These are phyloP conservation scores for Charaxes varanes DNA, from an alignment of 1,140 invertebrate species.

Conservation along the genomic window DNA sequence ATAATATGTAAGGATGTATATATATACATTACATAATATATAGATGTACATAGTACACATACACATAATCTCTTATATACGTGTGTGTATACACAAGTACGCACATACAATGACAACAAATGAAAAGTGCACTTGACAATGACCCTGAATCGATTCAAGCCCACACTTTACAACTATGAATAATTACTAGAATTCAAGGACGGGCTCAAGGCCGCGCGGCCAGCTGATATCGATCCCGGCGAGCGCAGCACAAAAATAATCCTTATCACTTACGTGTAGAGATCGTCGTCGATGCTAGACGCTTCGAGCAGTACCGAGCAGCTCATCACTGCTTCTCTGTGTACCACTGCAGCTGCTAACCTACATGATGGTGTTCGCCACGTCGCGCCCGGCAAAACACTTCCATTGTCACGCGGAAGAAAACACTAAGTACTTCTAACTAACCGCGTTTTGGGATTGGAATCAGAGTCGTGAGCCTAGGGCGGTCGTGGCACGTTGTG, in stretches of 20 bases:
- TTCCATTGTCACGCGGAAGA: constrained; percentile 18
- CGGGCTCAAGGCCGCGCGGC: constrained; percentile 22
- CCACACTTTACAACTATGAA: constrained; percentile 3
- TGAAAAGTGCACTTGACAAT: constrained; percentile 12
- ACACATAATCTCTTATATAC: no score
- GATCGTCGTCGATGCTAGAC: constrained; percentile 40
- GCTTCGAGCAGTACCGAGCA: constrained; percentile 39
- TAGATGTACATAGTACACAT: no score
- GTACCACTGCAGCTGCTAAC: background rate
- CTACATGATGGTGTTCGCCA: background rate
- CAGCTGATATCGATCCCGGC: constrained; percentile 38
- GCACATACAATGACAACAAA: no score
- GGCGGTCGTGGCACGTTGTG: constrained; percentile 13
- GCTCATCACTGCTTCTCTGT: constrained; percentile 35
- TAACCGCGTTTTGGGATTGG: constrained; percentile 26
- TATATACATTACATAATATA: no score
- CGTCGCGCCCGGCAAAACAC: background rate
- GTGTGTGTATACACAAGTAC: no score
- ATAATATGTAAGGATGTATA: no score
- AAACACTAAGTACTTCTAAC: constrained; percentile 11
- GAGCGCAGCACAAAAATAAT: constrained; percentile 10
- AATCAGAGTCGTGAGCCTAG: constrained; percentile 23
- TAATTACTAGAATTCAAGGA: constrained; percentile 24
- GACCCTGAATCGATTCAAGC: constrained; percentile 16
- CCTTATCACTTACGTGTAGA: constrained; percentile 60